Evolutionary conservation across 2,797 vertebrate genomes (phyloP).

Genomic region (Hydrolagus colliei): DNA sequence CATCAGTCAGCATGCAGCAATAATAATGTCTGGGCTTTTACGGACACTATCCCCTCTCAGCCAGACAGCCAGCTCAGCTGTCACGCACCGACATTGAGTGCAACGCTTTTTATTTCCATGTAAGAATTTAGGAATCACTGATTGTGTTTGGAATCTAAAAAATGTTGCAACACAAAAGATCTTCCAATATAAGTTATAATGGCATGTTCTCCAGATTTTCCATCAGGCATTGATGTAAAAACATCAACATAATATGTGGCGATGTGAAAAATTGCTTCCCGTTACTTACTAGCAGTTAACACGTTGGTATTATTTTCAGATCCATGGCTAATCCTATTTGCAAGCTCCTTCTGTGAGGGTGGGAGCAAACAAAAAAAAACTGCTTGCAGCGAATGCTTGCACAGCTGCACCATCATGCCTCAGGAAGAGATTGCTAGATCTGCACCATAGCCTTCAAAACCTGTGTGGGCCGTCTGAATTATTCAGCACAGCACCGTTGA

Average conservation of each 20-base stretch:
- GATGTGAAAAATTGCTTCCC: background rate
- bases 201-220: background rate
- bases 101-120: background rate
- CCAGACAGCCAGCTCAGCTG: background rate
- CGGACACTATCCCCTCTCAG: background rate
- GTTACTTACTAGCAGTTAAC: slow-evolving; percentile 14
- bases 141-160: background rate
- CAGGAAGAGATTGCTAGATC: background rate
- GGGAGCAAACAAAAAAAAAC: background rate
- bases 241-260: background rate
- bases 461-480: slow-evolving; percentile 23
- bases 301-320: slow-evolving; percentile 13
- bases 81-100: background rate
- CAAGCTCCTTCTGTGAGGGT: background rate
- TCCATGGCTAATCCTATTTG: slow-evolving; percentile 21
- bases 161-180: background rate
- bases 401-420: slow-evolving; percentile 12
- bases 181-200: background rate
- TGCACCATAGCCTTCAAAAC: slow-evolving; percentile 14
- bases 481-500: slow-evolving; percentile 23
- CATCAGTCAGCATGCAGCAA: background rate
- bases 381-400: background rate
- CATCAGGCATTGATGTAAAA: no score
- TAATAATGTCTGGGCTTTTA: background rate
- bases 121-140: background rate